Percentiles rank a stretch among this genome's conserved stretches.
Evolutionary conservation across 2,113 vertebrate genomes (phyloP).

Genomic region (Centropristis striata): DNA sequence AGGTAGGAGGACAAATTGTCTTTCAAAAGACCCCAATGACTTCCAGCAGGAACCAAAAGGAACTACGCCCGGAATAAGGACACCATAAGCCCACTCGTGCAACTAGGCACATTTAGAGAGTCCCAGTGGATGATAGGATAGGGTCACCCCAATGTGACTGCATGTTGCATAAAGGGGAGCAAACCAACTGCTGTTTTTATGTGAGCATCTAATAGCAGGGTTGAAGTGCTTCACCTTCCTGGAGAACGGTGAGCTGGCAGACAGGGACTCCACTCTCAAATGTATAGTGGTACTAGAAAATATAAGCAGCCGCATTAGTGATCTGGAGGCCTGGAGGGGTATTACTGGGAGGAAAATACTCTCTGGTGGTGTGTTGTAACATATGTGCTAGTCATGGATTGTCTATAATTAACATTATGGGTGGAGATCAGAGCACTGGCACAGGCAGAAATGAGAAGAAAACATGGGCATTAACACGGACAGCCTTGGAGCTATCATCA

Average conservation of each 20-base stretch:
- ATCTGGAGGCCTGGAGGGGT: background rate
- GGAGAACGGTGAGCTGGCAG: background rate
- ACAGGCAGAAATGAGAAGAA: background rate
- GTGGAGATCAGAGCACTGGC: background rate
- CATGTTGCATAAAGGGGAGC: conserved; percentile 30
- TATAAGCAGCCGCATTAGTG: conserved; percentile 17
- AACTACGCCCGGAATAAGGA: conserved; percentile 34
- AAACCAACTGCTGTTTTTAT: conserved; percentile 15
- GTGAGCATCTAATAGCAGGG: conserved; percentile 15
- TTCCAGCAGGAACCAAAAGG: conserved; percentile 40
- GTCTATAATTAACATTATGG: conserved; percentile 1
- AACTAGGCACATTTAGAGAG: conserved; percentile 56
- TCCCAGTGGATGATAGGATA: conserved; percentile 62
- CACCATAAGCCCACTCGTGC: conserved; percentile 39
- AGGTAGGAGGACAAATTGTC: conserved; percentile 41
- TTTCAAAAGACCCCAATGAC: conserved; percentile 53
- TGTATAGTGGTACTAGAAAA: conserved; percentile 6
- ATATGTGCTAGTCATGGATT: background rate
- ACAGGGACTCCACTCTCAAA: background rate
- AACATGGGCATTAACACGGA: background rate
- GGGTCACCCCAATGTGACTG: conserved; percentile 62
- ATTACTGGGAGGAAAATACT: background rate
- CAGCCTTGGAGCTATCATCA: background rate
- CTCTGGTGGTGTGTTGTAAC: background rate
- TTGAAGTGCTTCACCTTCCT: background rate